Evolutionary conservation across 2,797 vertebrate genomes (phyloP).

Genomic region (Chanos chanos): DNA sequence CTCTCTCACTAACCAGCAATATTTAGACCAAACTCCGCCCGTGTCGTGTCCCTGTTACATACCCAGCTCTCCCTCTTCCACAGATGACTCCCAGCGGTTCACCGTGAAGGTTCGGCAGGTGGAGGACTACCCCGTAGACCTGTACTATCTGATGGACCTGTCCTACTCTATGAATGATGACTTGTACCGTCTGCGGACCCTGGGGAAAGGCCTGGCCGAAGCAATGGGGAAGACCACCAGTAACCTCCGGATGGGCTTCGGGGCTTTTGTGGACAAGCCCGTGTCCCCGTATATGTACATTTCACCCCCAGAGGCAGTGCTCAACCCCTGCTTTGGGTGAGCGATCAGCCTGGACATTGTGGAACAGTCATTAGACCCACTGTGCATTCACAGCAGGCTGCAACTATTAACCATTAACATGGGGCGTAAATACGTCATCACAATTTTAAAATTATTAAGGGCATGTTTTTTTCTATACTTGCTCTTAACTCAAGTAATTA

Average conservation of each 20-base stretch:
- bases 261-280: conserved; percentile 96
- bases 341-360: conserved; percentile 21
- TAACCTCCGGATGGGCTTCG: conserved; percentile 92
- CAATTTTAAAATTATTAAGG: no score
- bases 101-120: conserved; percentile 89
- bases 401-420: no score
- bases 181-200: conserved; percentile 78
- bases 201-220: conserved; percentile 84
- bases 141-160: conserved; percentile 98
- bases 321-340: conserved; percentile 90
- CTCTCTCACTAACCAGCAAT: no score
- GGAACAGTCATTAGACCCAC: no score
- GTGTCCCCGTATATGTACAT: conserved; percentile 94
- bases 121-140: conserved; percentile 96
- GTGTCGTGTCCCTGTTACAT: background rate
- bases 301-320: conserved; percentile 80
- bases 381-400: no score
- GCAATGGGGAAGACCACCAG: conserved; percentile 93
- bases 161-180: conserved; percentile 88
- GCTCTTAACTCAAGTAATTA: no score
- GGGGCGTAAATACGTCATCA: no score
- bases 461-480: no score
- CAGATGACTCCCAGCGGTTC: conserved; percentile 89
- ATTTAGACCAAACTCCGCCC: no score
- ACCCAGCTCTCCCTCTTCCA: background rate